A percentile compares a stretch with the other conserved stretches of the same genome.
Evolutionary conservation across 2,797 vertebrate species (phyloP).

Genomic region (Geotrypetes seraphini): DNA sequence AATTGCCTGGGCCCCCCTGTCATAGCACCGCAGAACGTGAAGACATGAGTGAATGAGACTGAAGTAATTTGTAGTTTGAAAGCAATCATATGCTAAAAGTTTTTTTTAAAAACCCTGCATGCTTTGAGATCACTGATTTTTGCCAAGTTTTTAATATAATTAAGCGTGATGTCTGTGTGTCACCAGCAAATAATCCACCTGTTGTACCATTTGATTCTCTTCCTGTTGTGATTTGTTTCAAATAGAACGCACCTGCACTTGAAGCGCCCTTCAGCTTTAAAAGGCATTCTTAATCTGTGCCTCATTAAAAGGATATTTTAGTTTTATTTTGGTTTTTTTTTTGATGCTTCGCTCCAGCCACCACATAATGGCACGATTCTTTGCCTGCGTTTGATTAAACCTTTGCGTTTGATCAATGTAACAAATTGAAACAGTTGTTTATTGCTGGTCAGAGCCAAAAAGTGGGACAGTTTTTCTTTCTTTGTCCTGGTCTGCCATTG

Average conservation of each 20-base stretch:
- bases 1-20: neutral
- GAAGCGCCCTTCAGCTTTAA: slow-evolving; percentile 22
- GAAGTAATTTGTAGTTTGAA: neutral
- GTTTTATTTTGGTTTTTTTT: slow-evolving; percentile 41
- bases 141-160: slow-evolving; percentile 8
- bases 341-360: slow-evolving; percentile 31
- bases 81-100: neutral
- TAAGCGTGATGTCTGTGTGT: slow-evolving; percentile 3
- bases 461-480: too few species aligned
- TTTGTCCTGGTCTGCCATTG: too few species aligned
- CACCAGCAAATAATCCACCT: slow-evolving; percentile 36
- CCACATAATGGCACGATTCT: slow-evolving; percentile 31
- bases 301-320: slow-evolving; percentile 32
- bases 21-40: slow-evolving; percentile 5
- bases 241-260: slow-evolving; percentile 37
- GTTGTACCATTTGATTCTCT: neutral
- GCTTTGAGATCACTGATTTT: neutral
- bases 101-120: accelerated
- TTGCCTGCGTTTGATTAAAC: slow-evolving; percentile 33
- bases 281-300: slow-evolving; percentile 32
- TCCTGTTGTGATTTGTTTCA: neutral
- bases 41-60: neutral
- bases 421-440: slow-evolving; percentile 34
- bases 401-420: slow-evolving; percentile 30
- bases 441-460: slow-evolving; percentile 28